Evolutionary conservation across 1,140 invertebrate species (phyloP).

Genomic region (Vanessa tameamea): DNA sequence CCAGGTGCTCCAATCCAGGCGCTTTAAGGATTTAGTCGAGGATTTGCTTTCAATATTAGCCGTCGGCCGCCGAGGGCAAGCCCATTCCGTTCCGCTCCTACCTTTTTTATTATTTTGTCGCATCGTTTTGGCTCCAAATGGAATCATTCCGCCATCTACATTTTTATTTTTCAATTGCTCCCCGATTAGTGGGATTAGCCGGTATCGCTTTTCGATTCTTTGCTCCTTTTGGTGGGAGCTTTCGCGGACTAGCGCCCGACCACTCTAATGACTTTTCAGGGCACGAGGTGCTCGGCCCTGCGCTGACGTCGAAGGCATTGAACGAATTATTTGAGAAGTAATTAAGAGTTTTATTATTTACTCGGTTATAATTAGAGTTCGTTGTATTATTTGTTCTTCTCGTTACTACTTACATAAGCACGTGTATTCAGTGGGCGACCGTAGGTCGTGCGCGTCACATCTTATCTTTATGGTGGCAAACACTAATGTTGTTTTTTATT

Average conservation of each 20-base stretch:
- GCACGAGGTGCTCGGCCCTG: conserved; percentile 30
- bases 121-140: conserved; percentile 79
- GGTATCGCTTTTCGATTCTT: conserved; percentile 78
- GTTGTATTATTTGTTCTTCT: conserved; percentile 63
- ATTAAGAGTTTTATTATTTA: conserved; percentile 64
- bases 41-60: conserved; percentile 83
- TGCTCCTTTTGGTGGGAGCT: conserved; percentile 73
- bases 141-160: conserved; percentile 81
- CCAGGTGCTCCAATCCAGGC: conserved; percentile 78
- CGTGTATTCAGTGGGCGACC: conserved; percentile 64
- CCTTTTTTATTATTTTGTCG: conserved; percentile 81
- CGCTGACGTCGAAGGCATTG: conserved; percentile 43
- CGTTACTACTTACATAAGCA: conserved; percentile 56
- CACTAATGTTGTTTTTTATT: conserved; percentile 71
- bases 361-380: conserved; percentile 58
- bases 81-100: conserved; percentile 73
- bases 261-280: conserved; percentile 53
- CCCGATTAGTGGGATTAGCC: conserved; percentile 80
- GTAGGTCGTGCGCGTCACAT: conserved; percentile 54
- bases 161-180: conserved; percentile 83
- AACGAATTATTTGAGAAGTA: conserved; percentile 54
- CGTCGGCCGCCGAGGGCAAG: conserved; percentile 70
- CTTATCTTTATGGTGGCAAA: conserved; percentile 77
- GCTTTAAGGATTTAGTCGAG: conserved; percentile 82
- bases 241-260: conserved; percentile 69